Evolutionary conservation across 53 echinoderm and acorn worm genomes (phyloP).

Genomic region (Arbacia lixula): DNA sequence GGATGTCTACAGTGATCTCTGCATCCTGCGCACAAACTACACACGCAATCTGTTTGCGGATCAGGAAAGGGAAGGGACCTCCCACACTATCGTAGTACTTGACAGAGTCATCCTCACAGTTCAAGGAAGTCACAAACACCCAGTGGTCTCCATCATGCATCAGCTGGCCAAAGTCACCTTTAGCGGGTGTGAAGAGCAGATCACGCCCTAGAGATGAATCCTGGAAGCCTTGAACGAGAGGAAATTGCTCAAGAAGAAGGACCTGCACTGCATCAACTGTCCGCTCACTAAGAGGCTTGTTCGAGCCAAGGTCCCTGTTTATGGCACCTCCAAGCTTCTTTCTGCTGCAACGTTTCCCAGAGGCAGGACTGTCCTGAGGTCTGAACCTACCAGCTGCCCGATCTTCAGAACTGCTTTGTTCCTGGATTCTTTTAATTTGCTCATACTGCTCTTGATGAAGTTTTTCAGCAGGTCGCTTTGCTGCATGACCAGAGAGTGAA

Average conservation of each 20-base stretch:
- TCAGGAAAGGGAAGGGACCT: background rate
- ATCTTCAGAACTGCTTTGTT: background rate
- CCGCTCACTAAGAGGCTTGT: background rate
- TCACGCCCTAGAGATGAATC: background rate
- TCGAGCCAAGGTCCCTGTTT: background rate
- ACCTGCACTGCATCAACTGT: background rate
- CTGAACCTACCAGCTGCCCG: too few relatives aligned
- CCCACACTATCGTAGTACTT: conserved; percentile 41
- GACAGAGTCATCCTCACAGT: background rate
- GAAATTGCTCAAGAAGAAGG: conserved; percentile 19
- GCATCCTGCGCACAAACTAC: conserved; percentile 25
- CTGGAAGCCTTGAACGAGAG: conserved; percentile 26
- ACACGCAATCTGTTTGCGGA: conserved; percentile 35
- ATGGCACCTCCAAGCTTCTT: background rate
- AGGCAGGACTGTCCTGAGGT: too few relatives aligned
- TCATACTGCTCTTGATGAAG: too few relatives aligned
- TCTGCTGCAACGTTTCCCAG: too few relatives aligned
- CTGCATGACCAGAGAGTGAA: too few relatives aligned
- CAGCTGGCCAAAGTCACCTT: conserved; percentile 34
- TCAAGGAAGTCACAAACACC: conserved; percentile 28
- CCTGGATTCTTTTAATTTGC: too few relatives aligned
- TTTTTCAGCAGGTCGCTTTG: too few relatives aligned
- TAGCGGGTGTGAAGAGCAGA: conserved; percentile 18
- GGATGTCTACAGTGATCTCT: conserved; percentile 26
- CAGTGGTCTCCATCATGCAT: conserved; percentile 45